Evolutionary conservation across 2,888 invertebrate species (phyloP).

Genomic region (Pristionchus arcanus): DNA sequence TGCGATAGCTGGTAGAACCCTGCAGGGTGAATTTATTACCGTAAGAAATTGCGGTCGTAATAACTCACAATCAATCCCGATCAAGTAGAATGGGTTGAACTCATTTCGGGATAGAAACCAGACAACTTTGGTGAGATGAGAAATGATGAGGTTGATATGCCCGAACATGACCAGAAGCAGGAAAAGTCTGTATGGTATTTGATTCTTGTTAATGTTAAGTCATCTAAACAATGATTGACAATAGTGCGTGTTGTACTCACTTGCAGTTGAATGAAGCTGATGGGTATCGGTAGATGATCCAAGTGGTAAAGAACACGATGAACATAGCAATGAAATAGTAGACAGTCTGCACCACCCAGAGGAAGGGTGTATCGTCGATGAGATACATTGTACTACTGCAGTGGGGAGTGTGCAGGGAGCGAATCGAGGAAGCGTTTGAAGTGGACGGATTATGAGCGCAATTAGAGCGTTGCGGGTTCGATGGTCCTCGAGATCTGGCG

Average conservation of each 20-base stretch:
- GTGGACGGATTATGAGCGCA: background rate
- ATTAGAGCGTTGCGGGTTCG: background rate
- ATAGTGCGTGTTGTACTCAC: background rate
- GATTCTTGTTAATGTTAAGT: background rate
- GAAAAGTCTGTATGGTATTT: background rate
- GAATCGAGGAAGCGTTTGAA: background rate
- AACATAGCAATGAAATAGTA: background rate
- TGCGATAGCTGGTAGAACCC: slow-evolving; percentile 25
- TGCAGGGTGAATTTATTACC: background rate
- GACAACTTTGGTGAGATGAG: background rate
- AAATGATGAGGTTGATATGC: background rate
- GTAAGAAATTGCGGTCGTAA: too few species aligned
- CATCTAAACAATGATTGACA: background rate
- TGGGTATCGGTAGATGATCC: slow-evolving; percentile 1
- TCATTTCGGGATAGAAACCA: background rate
- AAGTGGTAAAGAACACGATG: background rate
- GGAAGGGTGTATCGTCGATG: slow-evolving; percentile 13
- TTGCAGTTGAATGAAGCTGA: slow-evolving; percentile 27
- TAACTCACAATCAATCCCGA: background rate
- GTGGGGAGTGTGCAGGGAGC: background rate
- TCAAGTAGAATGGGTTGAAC: background rate
- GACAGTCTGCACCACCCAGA: slow-evolving; percentile 19
- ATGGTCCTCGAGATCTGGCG: background rate
- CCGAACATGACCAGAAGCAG: slow-evolving; percentile 26
- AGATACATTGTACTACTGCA: background rate